These are phyloP conservation scores for Macrosoma leucophasiata DNA, from an alignment of 2,888 invertebrate species.

Conservation along the genomic window DNA sequence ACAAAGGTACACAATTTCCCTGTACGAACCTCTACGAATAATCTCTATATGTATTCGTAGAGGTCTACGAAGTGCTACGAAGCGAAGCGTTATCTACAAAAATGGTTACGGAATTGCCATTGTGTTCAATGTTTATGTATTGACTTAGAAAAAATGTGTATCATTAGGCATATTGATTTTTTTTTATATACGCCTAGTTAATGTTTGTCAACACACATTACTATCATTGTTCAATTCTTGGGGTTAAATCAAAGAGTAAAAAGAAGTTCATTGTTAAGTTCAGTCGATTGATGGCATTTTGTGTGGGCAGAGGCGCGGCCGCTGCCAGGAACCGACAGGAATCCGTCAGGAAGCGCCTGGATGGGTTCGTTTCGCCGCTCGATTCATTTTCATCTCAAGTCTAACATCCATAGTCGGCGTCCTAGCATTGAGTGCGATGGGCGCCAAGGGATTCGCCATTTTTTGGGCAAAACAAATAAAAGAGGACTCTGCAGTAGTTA, in stretches of 20 bases:
- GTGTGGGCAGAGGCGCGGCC: conserved; percentile 33
- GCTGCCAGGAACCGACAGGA: conserved; percentile 55
- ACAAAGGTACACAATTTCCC: too few species aligned
- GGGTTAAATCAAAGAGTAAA: conserved; percentile 48
- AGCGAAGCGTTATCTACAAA: too few species aligned
- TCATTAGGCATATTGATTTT: too few species aligned
- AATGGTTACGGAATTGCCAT: too few species aligned
- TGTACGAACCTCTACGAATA: too few species aligned
- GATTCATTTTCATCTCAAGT: conserved; percentile 23
- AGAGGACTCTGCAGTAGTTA: conserved; percentile 56
- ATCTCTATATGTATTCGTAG: too few species aligned
- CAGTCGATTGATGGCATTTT: conserved; percentile 48
- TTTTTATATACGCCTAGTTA: neutral
- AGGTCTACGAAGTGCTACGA: too few species aligned
- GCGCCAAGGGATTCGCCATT: conserved; percentile 57
- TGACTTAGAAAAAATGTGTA: too few species aligned
- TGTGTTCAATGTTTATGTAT: too few species aligned
- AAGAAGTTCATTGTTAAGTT: conserved; percentile 70
- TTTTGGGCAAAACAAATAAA: conserved; percentile 73
- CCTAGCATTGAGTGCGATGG: conserved; percentile 11
- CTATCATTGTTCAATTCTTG: too few species aligned
- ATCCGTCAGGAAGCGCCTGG: conserved; percentile 46
- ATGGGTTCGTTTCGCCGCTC: conserved; percentile 24
- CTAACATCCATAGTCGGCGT: neutral
- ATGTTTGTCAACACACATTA: neutral